Evolutionary conservation across 2,113 vertebrate genomes (phyloP), one percentile per base, ranked within the genome.

Genomic region (Pangasianodon hypophthalmus): DNA sequence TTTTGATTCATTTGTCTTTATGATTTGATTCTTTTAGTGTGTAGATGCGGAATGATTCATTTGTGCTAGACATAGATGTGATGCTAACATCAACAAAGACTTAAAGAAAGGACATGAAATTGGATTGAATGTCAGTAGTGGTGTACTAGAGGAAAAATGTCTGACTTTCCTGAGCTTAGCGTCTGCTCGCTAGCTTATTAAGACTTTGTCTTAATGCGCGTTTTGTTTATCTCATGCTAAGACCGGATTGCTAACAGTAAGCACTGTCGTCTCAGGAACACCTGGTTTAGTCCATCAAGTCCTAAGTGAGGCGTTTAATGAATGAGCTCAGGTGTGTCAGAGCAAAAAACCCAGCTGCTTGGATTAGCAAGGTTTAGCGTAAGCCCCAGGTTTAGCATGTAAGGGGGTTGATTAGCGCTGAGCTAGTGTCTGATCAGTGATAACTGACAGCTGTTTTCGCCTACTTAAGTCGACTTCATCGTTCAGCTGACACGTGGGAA

Each of bases 281-380:
- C 86, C 80, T 87, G 79, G 86, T 84, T 90, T 77, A 60, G 69
- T 77, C 58, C 29, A 52, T 90, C 64, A 87, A 87, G 80, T 79
- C 86, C 54, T 85, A 50, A 85, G 81, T 54, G 80, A 41, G 56
- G 80, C 71, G 44, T 77, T 88, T 84, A 90, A 84, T 77, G 86
- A 88, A 87, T 58, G 62, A 73, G 83, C 88, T 90, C 81, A 90
- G 86, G 90, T 88, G 80, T 64, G 54, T 75, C 54, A 54, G 64
- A 84, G 44, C 80, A 77, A 75, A 82, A 86, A 83, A 84, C 54
- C n/a, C 86, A 88, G 83, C 83, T 86, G 83, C 46, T 85, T 29
- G 88, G 83, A 85, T 89, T 89, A 85, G 81, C 26, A 5, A 73
- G 88, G 67, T 75, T 89, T 89, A 89, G 69, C 67, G 16, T 75